Evolutionary conservation across 2,797 vertebrate genomes (phyloP).

Genomic region (Alauda arvensis): DNA sequence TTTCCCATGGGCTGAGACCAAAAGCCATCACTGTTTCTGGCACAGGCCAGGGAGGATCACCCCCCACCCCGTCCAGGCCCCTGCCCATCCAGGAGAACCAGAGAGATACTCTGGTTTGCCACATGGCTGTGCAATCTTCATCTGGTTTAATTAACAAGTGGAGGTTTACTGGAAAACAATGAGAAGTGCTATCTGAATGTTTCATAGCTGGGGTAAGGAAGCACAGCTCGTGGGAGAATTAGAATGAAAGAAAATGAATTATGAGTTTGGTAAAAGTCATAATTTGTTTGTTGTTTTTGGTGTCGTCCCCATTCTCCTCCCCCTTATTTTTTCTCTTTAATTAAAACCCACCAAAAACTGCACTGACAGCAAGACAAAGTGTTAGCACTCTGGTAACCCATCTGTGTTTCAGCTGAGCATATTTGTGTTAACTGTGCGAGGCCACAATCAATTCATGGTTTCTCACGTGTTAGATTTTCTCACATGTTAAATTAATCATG

Average conservation of each 20-base stretch:
- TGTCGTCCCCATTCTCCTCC: neutral
- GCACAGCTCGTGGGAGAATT: neutral
- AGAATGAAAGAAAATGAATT: slow-evolving; percentile 43
- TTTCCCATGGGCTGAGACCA: too few relatives aligned
- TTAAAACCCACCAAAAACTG: slow-evolving; percentile 18
- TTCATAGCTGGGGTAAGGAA: slow-evolving; percentile 24
- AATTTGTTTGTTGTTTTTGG: neutral
- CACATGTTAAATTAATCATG: slow-evolving; percentile 13
- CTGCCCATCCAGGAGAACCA: too few relatives aligned
- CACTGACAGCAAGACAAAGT: neutral
- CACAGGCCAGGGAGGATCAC: too few relatives aligned
- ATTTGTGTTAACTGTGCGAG: slow-evolving; percentile 5
- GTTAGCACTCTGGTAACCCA: neutral
- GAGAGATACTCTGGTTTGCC: too few relatives aligned
- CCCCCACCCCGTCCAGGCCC: too few relatives aligned
- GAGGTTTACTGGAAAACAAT: neutral
- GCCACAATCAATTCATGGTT: neutral
- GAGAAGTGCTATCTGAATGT: slow-evolving; percentile 7
- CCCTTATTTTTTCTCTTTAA: neutral
- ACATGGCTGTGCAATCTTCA: slow-evolving; percentile 45
- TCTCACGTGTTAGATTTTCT: neutral
- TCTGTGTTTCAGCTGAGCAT: slow-evolving; percentile 38
- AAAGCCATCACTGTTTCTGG: too few relatives aligned
- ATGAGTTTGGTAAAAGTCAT: slow-evolving; percentile 16
- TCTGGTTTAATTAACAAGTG: neutral